Evolutionary conservation across 2,888 invertebrate genomes (phyloP).

Genomic region (Leptopilina myrica): DNA sequence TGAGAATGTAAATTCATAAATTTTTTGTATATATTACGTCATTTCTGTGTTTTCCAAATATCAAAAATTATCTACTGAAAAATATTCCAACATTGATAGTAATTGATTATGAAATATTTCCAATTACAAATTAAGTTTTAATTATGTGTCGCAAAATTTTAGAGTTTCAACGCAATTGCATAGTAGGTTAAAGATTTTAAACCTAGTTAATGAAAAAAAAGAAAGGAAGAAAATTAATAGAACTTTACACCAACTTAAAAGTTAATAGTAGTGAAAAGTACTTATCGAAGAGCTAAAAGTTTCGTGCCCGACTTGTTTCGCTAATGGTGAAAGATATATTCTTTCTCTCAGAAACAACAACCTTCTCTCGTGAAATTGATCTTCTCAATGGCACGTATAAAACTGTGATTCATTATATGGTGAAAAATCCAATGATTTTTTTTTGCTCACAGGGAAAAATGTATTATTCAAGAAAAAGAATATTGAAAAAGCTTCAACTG

Average conservation of each 20-base stretch:
- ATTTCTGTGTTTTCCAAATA: too few relatives aligned
- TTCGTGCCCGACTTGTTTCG: conserved; percentile 25
- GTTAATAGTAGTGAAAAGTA: conserved; percentile 3
- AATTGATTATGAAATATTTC: too few relatives aligned
- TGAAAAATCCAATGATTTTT: conserved; percentile 49
- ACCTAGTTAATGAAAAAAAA: not conserved
- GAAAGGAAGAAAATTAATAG: not conserved
- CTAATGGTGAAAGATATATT: conserved; percentile 22
- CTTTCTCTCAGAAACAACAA: not conserved
- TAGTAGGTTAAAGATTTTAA: too few relatives aligned
- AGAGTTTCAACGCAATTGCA: too few relatives aligned
- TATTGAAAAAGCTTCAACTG: conserved; percentile 19
- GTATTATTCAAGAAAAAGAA: conserved; percentile 66
- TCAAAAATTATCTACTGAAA: too few relatives aligned
- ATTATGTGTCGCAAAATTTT: too few relatives aligned
- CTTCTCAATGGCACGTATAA: conserved; percentile 56
- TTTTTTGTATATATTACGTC: too few relatives aligned
- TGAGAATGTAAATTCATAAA: too few relatives aligned
- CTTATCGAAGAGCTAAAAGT: conserved; percentile 12
- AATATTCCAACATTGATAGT: too few relatives aligned
- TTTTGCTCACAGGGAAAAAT: conserved; percentile 51
- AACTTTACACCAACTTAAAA: not conserved
- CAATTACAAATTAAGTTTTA: too few relatives aligned
- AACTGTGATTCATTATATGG: conserved; percentile 55
- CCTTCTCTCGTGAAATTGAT: conserved; percentile 26